Base-by-base conservation (phyloP, 2,113 vertebrate genomes). In the Acanthochromis polyacanthus region DNA sequence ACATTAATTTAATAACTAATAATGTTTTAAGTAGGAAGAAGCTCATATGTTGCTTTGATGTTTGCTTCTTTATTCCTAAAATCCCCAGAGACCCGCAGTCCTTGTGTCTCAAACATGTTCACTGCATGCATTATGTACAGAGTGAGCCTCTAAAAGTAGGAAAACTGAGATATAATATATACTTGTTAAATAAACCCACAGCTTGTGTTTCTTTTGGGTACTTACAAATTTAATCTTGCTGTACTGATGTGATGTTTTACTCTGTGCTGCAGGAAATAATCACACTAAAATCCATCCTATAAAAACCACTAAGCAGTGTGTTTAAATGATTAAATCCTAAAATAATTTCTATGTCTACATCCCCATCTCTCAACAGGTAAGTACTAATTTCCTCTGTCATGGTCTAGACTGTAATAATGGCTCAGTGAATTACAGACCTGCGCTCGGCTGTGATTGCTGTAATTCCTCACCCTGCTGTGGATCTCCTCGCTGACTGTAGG, bases 401-500 rank as follows among this genome's bases (percentile, higher is more conserved):
- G 22, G 23, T 22, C 20, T 1, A 30, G 8, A 12, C 58, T 15
- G 52, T 50, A n/a, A 50, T 48, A 48, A 6, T 48, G 16, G 10
- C 28, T n/a, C 20, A 5, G 7, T 14, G 36, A n/a, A 36, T 36
- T 16, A 66, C n/a, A 45, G 16, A 6, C 19, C 10, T 11, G 3
- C 23, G 36, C 11, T 10, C 6, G 4, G 4, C 38, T 36, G 52
- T 51, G 10, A 8, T 10, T 16, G n/a, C 28, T 58, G 55, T 46
- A 2, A 43, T 55, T 32, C 71, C 93, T 95, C 85, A 96, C 95
- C 91, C 94, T 88, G 67, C 95, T 95, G 45, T 96, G 95, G 84
- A 96, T 95, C 91, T 96, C 95, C 77, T 96, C 95, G 25, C 94
- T 96, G 71, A 95, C 92, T 0, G 92, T 95, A 16, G 95, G 94